A percentile compares a stretch with the other conserved stretches of the same genome.
phyloP scores from a whole-genome alignment of 2,888 invertebrate species.

The Cheiracanthium punctorium region DNA sequence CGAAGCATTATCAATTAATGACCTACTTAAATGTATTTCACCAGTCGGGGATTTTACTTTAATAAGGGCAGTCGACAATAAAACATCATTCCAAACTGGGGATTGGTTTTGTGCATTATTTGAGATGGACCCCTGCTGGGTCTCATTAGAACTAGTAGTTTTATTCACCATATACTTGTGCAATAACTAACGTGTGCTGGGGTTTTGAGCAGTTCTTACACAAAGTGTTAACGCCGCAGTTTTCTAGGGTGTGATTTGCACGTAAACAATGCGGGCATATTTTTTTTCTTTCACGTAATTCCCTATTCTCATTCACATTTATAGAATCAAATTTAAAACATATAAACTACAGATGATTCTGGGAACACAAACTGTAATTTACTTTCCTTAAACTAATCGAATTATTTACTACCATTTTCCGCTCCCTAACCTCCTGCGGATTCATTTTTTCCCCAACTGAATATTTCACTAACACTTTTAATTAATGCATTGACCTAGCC shows the following conservation, averaged over 20 bases:
- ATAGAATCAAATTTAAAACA: background rate
- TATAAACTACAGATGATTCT: background rate
- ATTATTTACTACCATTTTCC: background rate
- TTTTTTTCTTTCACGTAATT: background rate
- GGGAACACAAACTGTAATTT: background rate
- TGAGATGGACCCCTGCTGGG: background rate
- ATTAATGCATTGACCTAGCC: background rate
- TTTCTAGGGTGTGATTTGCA: background rate
- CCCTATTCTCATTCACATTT: background rate
- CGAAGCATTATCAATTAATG: background rate
- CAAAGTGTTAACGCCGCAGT: background rate
- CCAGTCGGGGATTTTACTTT: background rate
- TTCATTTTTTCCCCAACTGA: background rate
- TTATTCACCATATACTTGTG: constrained; percentile 6
- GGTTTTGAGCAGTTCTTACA: background rate
- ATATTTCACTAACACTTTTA: background rate
- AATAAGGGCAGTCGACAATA: background rate
- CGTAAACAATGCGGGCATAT: background rate
- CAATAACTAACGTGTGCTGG: background rate
- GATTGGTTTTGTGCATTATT: background rate
- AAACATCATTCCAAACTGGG: background rate
- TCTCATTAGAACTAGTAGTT: too few relatives aligned
- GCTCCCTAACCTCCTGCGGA: background rate
- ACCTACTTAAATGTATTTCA: background rate
- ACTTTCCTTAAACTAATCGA: constrained; percentile 1